Evolutionary conservation across 92 coral and sea anemone genomes (phyloP).

Genomic region (Bergia sp.): DNA sequence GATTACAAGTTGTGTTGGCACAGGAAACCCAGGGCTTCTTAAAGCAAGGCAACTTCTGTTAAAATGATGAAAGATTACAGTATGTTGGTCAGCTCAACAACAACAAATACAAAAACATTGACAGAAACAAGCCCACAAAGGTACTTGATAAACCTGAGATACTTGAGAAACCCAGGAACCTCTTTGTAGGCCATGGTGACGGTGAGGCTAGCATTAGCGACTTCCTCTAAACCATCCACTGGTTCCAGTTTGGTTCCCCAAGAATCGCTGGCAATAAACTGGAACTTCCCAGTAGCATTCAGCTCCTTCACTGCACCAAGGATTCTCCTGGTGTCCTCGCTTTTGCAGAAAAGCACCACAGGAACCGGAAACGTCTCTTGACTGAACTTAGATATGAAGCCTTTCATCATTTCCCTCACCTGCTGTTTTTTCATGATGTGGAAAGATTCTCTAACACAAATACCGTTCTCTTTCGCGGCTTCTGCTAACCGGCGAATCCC

Average conservation of each 20-base stretch:
- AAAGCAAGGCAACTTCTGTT: too few relatives aligned
- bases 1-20: too few relatives aligned
- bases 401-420: neutral
- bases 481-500: neutral
- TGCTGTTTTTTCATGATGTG: neutral
- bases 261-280: slow-evolving; percentile 4
- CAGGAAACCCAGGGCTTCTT: too few relatives aligned
- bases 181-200: slow-evolving; percentile 13
- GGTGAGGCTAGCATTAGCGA: neutral
- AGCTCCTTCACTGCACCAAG: slow-evolving; percentile 10
- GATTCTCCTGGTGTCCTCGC: neutral
- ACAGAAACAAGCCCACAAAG: too few relatives aligned
- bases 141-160: neutral
- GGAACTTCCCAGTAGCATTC: slow-evolving; percentile 5
- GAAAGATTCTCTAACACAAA: neutral
- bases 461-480: neutral
- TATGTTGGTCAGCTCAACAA: too few relatives aligned
- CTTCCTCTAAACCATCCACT: neutral
- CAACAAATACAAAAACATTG: too few relatives aligned
- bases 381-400: neutral
- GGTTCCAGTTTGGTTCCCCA: slow-evolving; percentile 13
- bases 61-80: too few relatives aligned
- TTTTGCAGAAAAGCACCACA: slow-evolving; percentile 18
- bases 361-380: neutral
- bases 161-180: neutral